phyloP scores from a whole-genome alignment of 1,140 invertebrate species.

The Bombus waltoni region DNA sequence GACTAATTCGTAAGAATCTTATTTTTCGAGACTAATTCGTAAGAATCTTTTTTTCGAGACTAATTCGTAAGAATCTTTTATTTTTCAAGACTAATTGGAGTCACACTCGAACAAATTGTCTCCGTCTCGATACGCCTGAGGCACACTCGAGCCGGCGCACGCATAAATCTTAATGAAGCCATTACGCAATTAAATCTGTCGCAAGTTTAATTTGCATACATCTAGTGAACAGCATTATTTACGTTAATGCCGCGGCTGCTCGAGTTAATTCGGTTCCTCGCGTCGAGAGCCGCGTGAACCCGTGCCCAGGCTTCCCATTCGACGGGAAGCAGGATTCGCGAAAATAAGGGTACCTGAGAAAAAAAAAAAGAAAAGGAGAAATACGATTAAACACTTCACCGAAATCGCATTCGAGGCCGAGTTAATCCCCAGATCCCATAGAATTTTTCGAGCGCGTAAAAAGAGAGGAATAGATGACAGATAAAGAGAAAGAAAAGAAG shows the following conservation, averaged over 20 bases:
- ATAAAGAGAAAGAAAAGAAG: not conserved
- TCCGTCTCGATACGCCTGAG: not conserved
- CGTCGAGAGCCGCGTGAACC: not conserved
- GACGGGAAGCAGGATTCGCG: not conserved
- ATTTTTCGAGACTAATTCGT: too few relatives aligned
- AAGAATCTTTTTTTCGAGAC: too few relatives aligned
- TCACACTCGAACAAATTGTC: not conserved
- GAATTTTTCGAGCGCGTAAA: not conserved
- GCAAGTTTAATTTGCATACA: constrained; percentile 25
- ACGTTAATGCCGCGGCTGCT: not conserved
- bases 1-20: too few relatives aligned
- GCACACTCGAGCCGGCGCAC: not conserved
- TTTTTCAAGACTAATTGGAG: not conserved
- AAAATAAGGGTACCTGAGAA: not conserved
- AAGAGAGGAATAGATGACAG: not conserved
- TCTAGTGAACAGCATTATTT: constrained; percentile 24
- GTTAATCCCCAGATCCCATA: not conserved
- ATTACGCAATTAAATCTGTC: constrained; percentile 26
- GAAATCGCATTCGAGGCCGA: constrained; percentile 3
- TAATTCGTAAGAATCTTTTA: not conserved
- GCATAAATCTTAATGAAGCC: constrained; percentile 7
- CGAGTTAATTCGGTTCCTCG: not conserved
- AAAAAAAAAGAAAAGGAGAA: not conserved
- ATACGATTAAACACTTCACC: constrained; percentile 12
- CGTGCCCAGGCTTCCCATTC: not conserved